phyloP scores from a whole-genome alignment of 1,140 invertebrate genomes.

The Rhopalosiphum maidis region DNA sequence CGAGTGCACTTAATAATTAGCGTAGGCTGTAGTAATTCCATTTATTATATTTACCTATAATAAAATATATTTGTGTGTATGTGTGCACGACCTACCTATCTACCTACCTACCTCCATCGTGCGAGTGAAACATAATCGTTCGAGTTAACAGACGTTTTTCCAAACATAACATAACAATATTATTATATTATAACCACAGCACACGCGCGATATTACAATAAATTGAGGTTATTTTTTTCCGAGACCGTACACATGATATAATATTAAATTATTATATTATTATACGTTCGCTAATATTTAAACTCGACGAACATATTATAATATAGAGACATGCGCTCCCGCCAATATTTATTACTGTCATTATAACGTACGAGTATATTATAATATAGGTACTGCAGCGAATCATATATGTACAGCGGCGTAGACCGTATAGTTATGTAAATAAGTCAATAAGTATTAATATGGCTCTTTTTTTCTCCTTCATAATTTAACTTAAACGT shows the following conservation, averaged over 20 bases:
- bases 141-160: not conserved
- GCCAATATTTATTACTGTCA: not conserved
- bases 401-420: not conserved
- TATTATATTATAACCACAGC: not conserved
- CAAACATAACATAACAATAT: too few relatives aligned
- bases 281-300: constrained; percentile 22
- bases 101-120: not conserved
- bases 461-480: not conserved
- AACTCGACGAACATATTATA: constrained; percentile 3
- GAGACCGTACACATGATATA: not conserved
- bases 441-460: constrained; percentile 12
- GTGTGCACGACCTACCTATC: not conserved
- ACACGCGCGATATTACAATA: not conserved
- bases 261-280: not conserved
- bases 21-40: not conserved
- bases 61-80: not conserved
- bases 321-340: not conserved
- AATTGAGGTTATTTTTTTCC: not conserved
- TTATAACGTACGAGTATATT: not conserved
- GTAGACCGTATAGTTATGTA: not conserved
- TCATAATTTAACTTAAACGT: not conserved
- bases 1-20: not conserved
- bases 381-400: not conserved
- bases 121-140: not conserved
- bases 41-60: not conserved